Evolutionary conservation across 2,888 invertebrate species (phyloP), one percentile per base, ranked within the genome.

Genomic region (Lumbricus terrestris): DNA sequence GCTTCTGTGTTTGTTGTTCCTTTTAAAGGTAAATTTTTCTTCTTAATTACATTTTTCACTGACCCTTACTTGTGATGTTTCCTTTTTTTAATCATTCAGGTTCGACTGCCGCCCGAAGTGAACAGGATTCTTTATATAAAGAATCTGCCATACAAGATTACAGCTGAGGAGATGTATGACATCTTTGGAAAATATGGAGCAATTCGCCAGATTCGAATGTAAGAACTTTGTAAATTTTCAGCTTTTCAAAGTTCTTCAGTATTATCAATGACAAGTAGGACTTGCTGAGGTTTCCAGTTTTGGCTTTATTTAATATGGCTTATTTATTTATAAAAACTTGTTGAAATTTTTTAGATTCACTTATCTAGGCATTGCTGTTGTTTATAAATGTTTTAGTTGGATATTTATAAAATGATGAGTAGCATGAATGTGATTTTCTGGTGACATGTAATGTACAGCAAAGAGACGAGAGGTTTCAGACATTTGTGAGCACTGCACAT

Each of bases 171-270:
- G 96, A 99, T 99, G 99, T 99, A 99, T 95, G 99, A 99, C 95
- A 99, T 99, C 92, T 99, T 99, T 96, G 99, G 99, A 34, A 99
- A 99, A 96, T 99, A 99, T 95, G 99, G 99, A 93, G 99, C 99
- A 6, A 99, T 99, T 92, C 96, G 99, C 93, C 99, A 99, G 96
- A 99, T 99, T 91, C 96, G 99, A 95, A 98, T 99, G 98, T 98
- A 96, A 97, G 97, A 96, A 90, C 90, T n/a, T n/a, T n/a, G n/a
- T n/a, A 13, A 82, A 69, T n/a, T 69, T n/a, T 4, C n/a, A n/a
- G 29, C 29, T 69, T n/a, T 69, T 6, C 1, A 69, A 69, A 69
- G 29, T 69, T 69, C 6, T 6, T 54, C 4, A 54, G 5, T 54
- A 6, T 54, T 23, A 54, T 11, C 23, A 23, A 13, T 54, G 23